phyloP scores from a whole-genome alignment of 1,140 invertebrate genomes.

The Apis dorsata region DNA sequence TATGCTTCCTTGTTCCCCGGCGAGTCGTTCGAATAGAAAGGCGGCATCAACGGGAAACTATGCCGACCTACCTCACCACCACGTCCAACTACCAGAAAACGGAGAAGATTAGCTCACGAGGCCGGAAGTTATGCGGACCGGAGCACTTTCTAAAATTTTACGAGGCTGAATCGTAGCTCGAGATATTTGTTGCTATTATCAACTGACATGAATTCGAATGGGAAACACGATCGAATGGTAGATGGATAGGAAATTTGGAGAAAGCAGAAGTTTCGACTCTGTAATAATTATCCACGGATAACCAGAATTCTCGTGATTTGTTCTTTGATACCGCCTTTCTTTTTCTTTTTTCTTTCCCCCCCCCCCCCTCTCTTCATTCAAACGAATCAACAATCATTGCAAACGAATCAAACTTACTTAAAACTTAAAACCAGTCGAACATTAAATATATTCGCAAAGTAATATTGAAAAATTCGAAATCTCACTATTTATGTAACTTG shows the following conservation, averaged over 20 bases:
- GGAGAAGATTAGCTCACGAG: slow-evolving; percentile 40
- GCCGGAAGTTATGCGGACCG: slow-evolving; percentile 39
- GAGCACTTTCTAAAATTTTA: slow-evolving; percentile 45
- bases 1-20: slow-evolving; percentile 63
- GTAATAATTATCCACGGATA: slow-evolving; percentile 1
- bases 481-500: background rate
- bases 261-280: background rate
- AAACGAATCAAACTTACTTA: too few species aligned
- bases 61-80: slow-evolving; percentile 58
- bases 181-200: background rate
- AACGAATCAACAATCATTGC: too few species aligned
- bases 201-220: background rate
- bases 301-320: background rate
- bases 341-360: too few species aligned
- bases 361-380: too few species aligned
- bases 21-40: slow-evolving; percentile 69
- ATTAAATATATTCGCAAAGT: too few species aligned
- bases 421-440: too few species aligned
- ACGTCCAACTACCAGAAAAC: slow-evolving; percentile 49
- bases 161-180: slow-evolving; percentile 4
- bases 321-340: background rate
- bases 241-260: background rate
- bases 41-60: slow-evolving; percentile 51
- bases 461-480: background rate
- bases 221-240: background rate